Evolutionary conservation across 2,888 invertebrate genomes (phyloP), one percentile per base, ranked within the genome.

Genomic region (Hylaea fasciaria): DNA sequence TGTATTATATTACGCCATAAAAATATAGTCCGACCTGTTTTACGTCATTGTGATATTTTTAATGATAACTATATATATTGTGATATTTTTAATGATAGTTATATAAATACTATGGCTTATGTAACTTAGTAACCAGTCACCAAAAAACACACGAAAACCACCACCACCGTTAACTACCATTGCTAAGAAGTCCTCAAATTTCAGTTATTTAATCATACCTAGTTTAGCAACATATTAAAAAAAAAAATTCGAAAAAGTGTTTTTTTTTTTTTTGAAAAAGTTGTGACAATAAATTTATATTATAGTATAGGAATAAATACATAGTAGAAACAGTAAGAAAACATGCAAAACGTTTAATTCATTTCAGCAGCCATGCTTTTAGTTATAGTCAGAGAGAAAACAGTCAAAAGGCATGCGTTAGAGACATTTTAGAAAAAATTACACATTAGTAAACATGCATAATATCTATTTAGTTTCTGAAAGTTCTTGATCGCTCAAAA

Each of bases 401-500:
- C 43, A 61, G 32, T 32, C 55, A 57, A 12, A 29, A 37, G 28
- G 28, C 62, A 69, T 69, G 66, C 66, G 46, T 57, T 50, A 35
- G 28, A 54, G 47, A 7, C 56, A 39, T 28, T 37, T 13, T 60
- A 47, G 47, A 12, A 57, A 45, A 52, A 11, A 52, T n/a, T n/a
- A 52, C 62, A 62, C 51, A 29, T 62, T 60, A 60, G 41, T 54
- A 45, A 46, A 46, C 72, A 72, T 72, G 72, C 72, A 68, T 45
- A n/a, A n/a, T n/a, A n/a, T 63, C 64, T 45, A 12, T 28, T 29
- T 41, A 32, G 43, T 45, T 46, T 51, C 54, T 28, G 7, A 58
- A 54, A 57, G 55, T 66, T 69, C 68, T 70, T 90, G 91, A 89
- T 91, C 91, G 89, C 89, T 87, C 76, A 82, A 80, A 81, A 81